Evolutionary conservation across 2,797 vertebrate species (phyloP), one percentile per base, ranked within the genome.

Genomic region (Lacerta agilis): DNA sequence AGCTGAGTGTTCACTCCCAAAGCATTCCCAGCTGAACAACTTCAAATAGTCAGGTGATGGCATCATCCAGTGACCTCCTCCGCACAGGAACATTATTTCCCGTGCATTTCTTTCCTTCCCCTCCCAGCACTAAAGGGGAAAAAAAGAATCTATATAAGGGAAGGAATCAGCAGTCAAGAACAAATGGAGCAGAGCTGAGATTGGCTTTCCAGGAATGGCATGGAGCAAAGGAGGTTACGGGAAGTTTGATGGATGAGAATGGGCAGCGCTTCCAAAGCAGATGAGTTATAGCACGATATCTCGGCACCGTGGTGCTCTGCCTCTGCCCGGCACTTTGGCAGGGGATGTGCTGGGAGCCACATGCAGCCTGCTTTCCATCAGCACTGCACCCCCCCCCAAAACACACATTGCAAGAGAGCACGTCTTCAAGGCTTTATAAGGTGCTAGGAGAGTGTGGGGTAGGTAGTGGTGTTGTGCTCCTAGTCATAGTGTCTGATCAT

Each of bases 61-160:
- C 69, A 75, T 89, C 38, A 64, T 49, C n/a, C n/a, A 36, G 78
- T 83, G 76, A 83, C n/a, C 58, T 18, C 33, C 36, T 33, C 72
- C 36, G 5, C 15, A 7, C 72, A 55, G 77, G 67, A 80, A 75
- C 67, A 67, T 75, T 17, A 20, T 43, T 87, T 87, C 67, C 27
- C 76, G 73, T 64, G 73, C 49, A 45, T 79, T 77, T 64, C 9
- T 45, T 33, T 76, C 71, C 2, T 84, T 76, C 69, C n/a, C 69
- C 78, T 76, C 33, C 86, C 29, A 41, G 36, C 13, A 3, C 27
- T 80, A 76, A 73, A 81, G 4, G n/a, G 82, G 5, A 11, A 27
- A 27, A 80, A 64, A n/a, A 43, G 67, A 69, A 75, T 87, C 89
- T 85, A 90, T 87, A 85, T 87, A 90, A 90, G 89, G 89, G 58